A percentile compares a stretch with the other conserved stretches of the same genome.
Evolutionary conservation across 1,140 invertebrate genomes (phyloP).

Genomic region (Rhagoletis pomonella): DNA sequence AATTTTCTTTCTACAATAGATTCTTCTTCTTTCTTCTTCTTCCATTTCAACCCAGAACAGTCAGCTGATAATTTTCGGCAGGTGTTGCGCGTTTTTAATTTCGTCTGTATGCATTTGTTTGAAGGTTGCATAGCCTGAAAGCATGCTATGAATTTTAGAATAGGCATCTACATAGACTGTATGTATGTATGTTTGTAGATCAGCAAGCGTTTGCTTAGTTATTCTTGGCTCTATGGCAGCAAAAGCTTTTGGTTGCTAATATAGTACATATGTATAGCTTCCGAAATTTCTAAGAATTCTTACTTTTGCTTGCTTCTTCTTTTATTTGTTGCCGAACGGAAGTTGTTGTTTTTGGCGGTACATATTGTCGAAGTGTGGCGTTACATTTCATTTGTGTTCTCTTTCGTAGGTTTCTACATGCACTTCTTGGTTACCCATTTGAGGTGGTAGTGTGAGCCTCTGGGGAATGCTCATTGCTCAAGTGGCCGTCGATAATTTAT

Average conservation of each 20-base stretch:
- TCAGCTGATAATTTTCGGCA: background rate
- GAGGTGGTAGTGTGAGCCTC: background rate
- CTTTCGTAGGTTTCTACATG: background rate
- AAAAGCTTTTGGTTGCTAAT: background rate
- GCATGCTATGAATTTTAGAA: slow-evolving; percentile 30
- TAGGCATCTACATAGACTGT: no score
- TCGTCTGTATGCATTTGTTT: background rate
- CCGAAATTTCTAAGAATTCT: background rate
- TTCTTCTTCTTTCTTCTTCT: background rate
- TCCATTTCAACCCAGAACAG: background rate
- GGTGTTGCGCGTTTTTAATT: background rate
- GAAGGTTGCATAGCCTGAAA: background rate
- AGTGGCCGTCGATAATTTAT: background rate
- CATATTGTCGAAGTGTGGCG: background rate
- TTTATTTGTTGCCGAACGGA: background rate
- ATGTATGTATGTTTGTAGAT: no score
- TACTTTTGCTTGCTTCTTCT: background rate
- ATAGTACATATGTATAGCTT: no score
- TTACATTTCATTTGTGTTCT: background rate
- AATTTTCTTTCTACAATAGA: background rate
- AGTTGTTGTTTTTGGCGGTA: background rate
- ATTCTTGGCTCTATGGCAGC: background rate
- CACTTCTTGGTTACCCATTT: no score
- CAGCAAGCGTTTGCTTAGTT: background rate
- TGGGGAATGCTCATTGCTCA: background rate